phyloP scores from a whole-genome alignment of 2,113 vertebrate species.

The Sterrhoptilus dennistouni region DNA sequence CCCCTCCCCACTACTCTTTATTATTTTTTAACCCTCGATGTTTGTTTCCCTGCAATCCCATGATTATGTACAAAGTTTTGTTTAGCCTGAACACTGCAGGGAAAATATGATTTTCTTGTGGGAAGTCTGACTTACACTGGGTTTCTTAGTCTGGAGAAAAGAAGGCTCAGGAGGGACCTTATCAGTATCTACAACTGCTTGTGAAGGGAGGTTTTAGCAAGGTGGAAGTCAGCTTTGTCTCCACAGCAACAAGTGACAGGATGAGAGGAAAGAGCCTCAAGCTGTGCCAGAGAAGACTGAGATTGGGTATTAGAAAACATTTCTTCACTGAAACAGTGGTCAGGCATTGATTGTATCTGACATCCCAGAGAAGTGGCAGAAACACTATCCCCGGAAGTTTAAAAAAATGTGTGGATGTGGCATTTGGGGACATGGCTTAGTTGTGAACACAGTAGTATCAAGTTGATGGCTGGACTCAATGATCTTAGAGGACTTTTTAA shows the following conservation, averaged over 20 bases:
- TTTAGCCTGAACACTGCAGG: conserved; percentile 14
- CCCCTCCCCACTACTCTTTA: neutral
- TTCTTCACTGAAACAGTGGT: neutral
- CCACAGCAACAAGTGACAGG: neutral
- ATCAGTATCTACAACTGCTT: neutral
- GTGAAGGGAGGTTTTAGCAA: neutral
- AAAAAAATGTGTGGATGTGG: neutral
- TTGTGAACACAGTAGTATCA: neutral
- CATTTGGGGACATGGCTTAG: neutral
- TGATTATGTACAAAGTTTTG: neutral
- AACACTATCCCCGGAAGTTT: neutral
- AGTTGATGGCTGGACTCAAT: neutral
- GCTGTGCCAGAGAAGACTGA: neutral
- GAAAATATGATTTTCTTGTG: neutral
- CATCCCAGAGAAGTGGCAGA: neutral
- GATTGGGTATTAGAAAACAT: neutral
- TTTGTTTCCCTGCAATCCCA: neutral
- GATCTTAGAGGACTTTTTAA: neutral
- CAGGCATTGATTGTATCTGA: neutral
- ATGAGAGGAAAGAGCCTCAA: neutral
- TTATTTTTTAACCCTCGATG: neutral
- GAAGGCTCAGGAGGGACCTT: neutral
- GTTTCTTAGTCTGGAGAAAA: neutral
- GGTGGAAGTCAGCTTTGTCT: neutral
- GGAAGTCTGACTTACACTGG: neutral